phyloP scores from a whole-genome alignment of 2,888 invertebrate species.

The Conops quadrifasciatus region DNA sequence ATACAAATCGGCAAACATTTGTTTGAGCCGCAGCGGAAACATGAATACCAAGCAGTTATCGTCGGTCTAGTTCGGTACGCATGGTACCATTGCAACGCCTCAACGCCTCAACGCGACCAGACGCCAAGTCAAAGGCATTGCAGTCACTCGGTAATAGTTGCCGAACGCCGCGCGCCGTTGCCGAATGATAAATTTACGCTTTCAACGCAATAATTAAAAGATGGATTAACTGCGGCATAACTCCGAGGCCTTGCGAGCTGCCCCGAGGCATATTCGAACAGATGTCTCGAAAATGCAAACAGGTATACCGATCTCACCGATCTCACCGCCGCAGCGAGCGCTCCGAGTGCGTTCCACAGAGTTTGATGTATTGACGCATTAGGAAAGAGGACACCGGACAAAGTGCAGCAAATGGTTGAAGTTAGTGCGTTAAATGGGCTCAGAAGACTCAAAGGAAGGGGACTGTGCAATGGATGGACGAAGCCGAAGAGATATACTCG shows the following conservation, averaged over 20 bases:
- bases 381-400: conserved; percentile 8
- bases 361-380: conserved; percentile 12
- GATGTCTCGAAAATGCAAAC: too few species aligned
- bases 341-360: neutral
- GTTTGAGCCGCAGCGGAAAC: conserved; percentile 38
- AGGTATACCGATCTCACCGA: neutral
- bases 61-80: conserved; percentile 4
- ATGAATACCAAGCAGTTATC: conserved; percentile 13
- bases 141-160: conserved; percentile 21
- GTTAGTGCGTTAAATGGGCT: neutral
- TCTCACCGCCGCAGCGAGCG: conserved; percentile 1
- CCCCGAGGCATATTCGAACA: neutral
- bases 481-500: too few species aligned
- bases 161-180: conserved; percentile 39
- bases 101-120: too few species aligned
- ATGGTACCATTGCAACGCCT: neutral
- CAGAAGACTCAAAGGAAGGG: neutral
- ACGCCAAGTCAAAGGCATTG: too few species aligned
- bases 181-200: conserved; percentile 58
- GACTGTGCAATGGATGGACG: too few species aligned
- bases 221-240: conserved; percentile 54
- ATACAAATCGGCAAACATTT: conserved; percentile 56
- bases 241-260: neutral
- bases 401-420: neutral
- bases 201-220: conserved; percentile 63